Percentiles rank a stretch among this genome's conserved stretches.
Conservation (phyloP, 1,140 invertebrate species). For the Nymphalis io region DNA sequence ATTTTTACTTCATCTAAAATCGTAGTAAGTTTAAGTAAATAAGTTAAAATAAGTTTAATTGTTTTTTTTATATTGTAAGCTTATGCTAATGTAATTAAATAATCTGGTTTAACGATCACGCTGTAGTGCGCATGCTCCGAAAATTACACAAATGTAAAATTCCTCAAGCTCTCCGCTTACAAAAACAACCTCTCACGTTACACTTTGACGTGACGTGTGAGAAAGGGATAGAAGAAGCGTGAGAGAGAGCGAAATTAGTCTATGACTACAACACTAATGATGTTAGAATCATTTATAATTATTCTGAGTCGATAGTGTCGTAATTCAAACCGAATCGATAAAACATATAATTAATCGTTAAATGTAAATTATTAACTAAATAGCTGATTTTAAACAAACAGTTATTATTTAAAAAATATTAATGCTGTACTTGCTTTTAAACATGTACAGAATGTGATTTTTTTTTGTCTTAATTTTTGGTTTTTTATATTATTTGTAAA, state of each 20-base stretch:
- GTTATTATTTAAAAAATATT: too few species aligned
- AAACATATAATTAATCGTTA: too few species aligned
- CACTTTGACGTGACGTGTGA: constrained; percentile 27
- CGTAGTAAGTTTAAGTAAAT: too few species aligned
- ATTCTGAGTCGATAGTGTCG: constrained; percentile 40
- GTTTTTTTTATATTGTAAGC: too few species aligned
- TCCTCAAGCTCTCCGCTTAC: constrained; percentile 36
- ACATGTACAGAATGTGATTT: too few species aligned
- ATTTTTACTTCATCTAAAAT: too few species aligned
- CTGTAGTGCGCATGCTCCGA: constrained; percentile 35
- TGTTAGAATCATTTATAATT: constrained; percentile 44
- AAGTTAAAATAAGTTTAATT: too few species aligned
- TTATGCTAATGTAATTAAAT: background rate
- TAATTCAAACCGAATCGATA: constrained; percentile 1
- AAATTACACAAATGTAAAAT: constrained; percentile 41
- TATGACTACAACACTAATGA: constrained; percentile 42
- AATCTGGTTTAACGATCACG: constrained; percentile 17
- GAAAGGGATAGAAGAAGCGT: constrained; percentile 23
- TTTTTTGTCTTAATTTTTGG: too few species aligned
- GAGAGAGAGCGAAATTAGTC: constrained; percentile 37
- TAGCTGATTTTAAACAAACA: too few species aligned
- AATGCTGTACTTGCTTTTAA: too few species aligned
- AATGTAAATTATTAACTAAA: too few species aligned
- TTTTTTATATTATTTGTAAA: too few species aligned
- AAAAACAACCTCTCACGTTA: constrained; percentile 29